Evolutionary conservation across 2,797 vertebrate species (phyloP), one percentile per base, ranked within the genome.

Genomic region (Danionella dracula): DNA sequence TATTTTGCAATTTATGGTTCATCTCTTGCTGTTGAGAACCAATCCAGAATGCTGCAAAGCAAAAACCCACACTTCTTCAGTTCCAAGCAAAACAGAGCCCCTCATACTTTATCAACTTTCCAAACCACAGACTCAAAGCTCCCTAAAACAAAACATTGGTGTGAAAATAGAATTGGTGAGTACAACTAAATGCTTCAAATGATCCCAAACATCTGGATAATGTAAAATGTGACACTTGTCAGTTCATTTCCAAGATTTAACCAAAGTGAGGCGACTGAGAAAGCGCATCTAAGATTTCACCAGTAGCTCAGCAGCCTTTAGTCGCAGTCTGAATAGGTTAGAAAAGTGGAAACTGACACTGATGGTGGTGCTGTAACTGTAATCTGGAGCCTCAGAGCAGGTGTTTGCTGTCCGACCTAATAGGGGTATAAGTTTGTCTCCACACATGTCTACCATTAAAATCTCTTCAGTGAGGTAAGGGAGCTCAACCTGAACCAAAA

Each of bases 401-500:
- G 77, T 83, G 80, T 70, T 60, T 15, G 66, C 62, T 42, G 51
- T 23, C 35, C 63, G 27, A 54, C 57, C 55, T 21, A 58, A 71
- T 62, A 53, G 77, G 53, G 58, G 34, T 65, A 49, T 54, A 62
- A 44, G 76, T 37, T 41, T 58, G 62, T 48, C 66, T 53, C 21
- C 58, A 54, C 69, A 71, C 35, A 68, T 55, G 66, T 6, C 67
- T 58, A 56, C 37, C 19, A 61, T 64, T 31, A 79, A 13, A 16
- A 72, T 72, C 59, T 8, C 64, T 67, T 58, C 1, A 17, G 42
- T 49, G 37, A 45, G 41, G 59, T 79, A 78, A 79, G 42, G 59
- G 82, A 63, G 72, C 73, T 73, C 76, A 4, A 76, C 71, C 59
- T 7, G 37, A 66, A 76, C 71, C 71, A 35, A 75, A 73, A 72